Base-by-base conservation (phyloP, 2,888 invertebrate species). In the Deilephila porcellus region DNA sequence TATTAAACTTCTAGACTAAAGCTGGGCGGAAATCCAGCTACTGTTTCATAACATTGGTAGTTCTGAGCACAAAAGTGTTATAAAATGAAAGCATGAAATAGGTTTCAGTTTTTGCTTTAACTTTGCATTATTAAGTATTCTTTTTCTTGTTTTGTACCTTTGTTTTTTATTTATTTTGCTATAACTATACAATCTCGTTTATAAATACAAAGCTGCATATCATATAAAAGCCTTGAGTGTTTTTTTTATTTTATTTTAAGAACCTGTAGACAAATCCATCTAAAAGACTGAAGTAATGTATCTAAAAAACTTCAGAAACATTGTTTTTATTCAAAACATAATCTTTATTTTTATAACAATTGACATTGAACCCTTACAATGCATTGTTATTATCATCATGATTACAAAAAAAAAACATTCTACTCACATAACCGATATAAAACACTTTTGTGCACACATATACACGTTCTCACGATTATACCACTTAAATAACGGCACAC, bases 1-100 rank as follows among this genome's bases (percentile, higher is more conserved):
- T 45, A 67, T 67, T 45, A 52, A 67, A 67, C 67, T 67, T 67
- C 20, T 45, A 67, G 67, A 67, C 45, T 8, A 20, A 52, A 20
- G 20, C 45, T 45, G 67, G 14, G 20, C 20, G 19, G 25, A 25
- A 64, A 64, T 25, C 17, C 29, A 67, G 17, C 19, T 17, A 25
- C 25, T 25, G 11, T 34, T 37, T 37, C 37, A 45, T 67, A 67
- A 67, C 45, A 25, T 11, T 6, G 4, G 67, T 67, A 67, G 3
- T 17, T 17, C 25, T 29, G 25, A 20, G 25, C 0, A 52, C 45
- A 67, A 19, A 67, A 67, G 45, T 52, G 67, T 67, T 67, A 60
- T 60, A 14, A 60, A 60, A 29, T 29, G 8, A 56, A n/a, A 4
- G 5, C 2, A 56, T 56, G 1, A 56, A 56, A n/a, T n/a, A 3